Percentiles rank a stretch among this genome's conserved stretches.
These are phyloP conservation scores for Paradoxurus hermaphroditus DNA, from an alignment of 2,113 vertebrate species.

Conservation along the genomic window DNA sequence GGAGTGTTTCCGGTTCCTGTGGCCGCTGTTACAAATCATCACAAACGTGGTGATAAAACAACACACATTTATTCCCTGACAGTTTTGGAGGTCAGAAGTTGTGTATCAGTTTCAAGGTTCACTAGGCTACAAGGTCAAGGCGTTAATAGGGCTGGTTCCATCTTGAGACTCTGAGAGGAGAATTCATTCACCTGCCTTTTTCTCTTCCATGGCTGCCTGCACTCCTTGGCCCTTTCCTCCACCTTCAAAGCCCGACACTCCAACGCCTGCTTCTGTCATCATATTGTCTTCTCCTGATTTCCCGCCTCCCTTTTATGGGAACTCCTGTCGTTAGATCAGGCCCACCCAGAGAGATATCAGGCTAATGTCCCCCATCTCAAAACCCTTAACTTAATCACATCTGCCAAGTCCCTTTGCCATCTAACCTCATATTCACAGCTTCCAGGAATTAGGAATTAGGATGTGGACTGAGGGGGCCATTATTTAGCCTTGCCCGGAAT, in stretches of 20 bases:
- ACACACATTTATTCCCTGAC: neutral
- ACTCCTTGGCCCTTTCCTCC: neutral
- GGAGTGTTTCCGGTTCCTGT: neutral
- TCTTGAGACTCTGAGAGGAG: neutral
- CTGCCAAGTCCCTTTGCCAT: neutral
- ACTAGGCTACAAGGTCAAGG: neutral
- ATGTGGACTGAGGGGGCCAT: neutral
- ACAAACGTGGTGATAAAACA: neutral
- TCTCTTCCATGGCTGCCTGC: neutral
- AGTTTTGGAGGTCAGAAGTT: neutral
- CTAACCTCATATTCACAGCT: neutral
- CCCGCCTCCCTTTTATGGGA: neutral
- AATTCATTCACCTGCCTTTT: neutral
- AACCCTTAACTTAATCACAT: neutral
- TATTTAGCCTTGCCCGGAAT: neutral
- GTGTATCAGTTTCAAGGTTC: neutral
- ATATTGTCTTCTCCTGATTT: neutral
- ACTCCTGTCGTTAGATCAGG: neutral
- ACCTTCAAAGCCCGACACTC: no score
- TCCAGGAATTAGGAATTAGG: neutral
- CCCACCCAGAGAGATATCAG: neutral
- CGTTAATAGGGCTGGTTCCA: neutral
- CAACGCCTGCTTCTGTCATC: neutral
- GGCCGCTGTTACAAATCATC: neutral
- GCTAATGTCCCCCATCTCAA: neutral